Conservation (phyloP, 2,113 vertebrate genomes). For the Lophochroa leadbeateri region DNA sequence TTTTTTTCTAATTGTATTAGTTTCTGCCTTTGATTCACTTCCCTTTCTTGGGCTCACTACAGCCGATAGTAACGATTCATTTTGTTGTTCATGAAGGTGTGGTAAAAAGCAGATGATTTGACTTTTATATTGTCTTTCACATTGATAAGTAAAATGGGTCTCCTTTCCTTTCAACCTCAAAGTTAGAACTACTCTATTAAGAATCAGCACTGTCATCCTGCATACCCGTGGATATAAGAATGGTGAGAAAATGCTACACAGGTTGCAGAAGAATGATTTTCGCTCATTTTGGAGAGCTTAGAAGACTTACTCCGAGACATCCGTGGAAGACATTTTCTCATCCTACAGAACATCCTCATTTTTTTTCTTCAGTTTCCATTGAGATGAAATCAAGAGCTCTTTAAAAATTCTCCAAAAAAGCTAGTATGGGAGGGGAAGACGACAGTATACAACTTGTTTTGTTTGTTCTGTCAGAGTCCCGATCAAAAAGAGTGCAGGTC, state of each 20-base stretch:
- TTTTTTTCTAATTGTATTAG: not conserved
- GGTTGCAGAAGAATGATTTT: not conserved
- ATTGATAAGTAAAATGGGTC: not conserved
- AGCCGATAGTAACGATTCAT: not conserved
- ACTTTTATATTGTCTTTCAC: not conserved
- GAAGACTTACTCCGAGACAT: not conserved
- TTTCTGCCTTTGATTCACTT: not conserved
- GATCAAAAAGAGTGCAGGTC: not conserved
- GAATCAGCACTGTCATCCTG: not conserved
- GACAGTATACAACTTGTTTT: not conserved
- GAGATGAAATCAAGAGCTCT: not conserved
- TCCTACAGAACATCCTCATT: not conserved
- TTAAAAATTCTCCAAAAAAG: not conserved
- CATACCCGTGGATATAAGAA: not conserved
- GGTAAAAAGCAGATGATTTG: not conserved
- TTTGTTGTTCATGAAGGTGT: not conserved
- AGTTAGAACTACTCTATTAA: not conserved
- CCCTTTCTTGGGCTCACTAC: not conserved
- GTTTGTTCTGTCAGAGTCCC: not conserved
- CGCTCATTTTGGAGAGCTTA: not conserved
- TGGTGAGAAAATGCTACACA: not conserved
- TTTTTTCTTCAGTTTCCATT: not conserved
- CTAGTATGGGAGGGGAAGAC: accelerated
- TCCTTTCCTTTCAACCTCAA: not conserved
- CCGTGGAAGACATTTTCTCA: not conserved